These are phyloP conservation scores for Erethizon dorsatum DNA, from an alignment of 2,797 vertebrate genomes.

Conservation along the genomic window DNA sequence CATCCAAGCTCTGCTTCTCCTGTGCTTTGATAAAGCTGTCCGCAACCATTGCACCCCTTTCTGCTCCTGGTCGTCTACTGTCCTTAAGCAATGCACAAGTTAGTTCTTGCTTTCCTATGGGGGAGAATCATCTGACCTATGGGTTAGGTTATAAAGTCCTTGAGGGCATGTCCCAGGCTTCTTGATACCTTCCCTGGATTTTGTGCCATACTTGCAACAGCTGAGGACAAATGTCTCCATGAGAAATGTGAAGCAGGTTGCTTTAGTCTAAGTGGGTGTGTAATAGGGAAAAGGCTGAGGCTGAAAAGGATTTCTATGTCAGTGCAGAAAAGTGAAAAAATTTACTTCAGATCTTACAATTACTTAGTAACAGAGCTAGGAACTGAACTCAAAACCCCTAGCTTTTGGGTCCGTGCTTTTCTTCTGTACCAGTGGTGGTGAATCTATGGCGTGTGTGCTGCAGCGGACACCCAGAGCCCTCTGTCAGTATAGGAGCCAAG, in stretches of 20 bases:
- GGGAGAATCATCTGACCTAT: neutral
- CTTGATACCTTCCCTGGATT: neutral
- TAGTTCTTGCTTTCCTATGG: neutral
- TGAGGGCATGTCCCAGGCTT: neutral
- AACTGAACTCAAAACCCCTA: neutral
- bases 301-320: neutral
- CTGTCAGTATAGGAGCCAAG: neutral
- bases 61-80: neutral
- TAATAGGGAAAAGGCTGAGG: neutral
- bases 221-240: neutral
- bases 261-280: neutral
- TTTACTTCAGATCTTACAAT: neutral
- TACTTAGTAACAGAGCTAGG: neutral
- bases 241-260: neutral
- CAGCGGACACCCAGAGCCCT: neutral
- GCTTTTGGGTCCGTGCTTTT: neutral
- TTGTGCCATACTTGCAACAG: neutral
- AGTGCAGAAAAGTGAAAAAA: neutral
- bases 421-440: neutral
- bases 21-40: neutral
- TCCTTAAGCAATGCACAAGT: neutral
- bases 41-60: fast-evolving
- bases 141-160: neutral
- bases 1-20: neutral
- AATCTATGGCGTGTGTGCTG: neutral